Base-by-base conservation (phyloP, 2,888 invertebrate genomes). In the Cephus rjabovi region DNA sequence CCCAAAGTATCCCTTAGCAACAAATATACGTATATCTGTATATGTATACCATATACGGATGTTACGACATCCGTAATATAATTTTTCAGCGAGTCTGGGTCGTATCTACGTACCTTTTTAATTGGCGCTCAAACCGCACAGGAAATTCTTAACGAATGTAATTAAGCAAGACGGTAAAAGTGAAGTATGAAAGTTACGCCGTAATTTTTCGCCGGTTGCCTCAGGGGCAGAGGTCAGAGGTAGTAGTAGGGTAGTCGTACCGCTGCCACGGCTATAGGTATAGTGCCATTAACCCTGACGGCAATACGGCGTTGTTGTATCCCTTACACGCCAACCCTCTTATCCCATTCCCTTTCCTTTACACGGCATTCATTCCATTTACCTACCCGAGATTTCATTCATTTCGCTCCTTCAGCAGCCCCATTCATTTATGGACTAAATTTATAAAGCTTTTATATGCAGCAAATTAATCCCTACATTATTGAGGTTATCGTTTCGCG, bases 401-500 rank as follows among this genome's bases (percentile, higher is more conserved):
- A 77, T 75, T 73, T 73, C 77, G 77, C 56, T 70, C 70, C 31
- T 33, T 70, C 31, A 33, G 34, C 74, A 31, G 56, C 35, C 23
- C 40, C 76, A 77, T 77, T 77, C 77, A 77, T 69, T 77, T 77
- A 74, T 77, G 74, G 35, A 69, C n/a, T 77, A 77, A 74, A 69
- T 77, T 77, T 74, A 74, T 77, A 74, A 77, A 69, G 69, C 77
- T 40, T 77, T 77, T 74, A 77, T 77, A 34, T 23, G 35, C 69
- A 68, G 77, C 74, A 74, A 77, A 74, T 77, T 74, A 77, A 77
- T 74, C 71, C 34, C 77, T 74, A 74, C 35, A 34, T 77, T 74
- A 77, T 77, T 74, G 74, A 77, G 77, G 77, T 74, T 69, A 69
- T 74, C 74, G 74, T 40, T 40, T 40, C 15, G 40, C 40, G 40